Base-by-base conservation (phyloP, 2,113 vertebrate species). In the Cryptotis parvus region DNA sequence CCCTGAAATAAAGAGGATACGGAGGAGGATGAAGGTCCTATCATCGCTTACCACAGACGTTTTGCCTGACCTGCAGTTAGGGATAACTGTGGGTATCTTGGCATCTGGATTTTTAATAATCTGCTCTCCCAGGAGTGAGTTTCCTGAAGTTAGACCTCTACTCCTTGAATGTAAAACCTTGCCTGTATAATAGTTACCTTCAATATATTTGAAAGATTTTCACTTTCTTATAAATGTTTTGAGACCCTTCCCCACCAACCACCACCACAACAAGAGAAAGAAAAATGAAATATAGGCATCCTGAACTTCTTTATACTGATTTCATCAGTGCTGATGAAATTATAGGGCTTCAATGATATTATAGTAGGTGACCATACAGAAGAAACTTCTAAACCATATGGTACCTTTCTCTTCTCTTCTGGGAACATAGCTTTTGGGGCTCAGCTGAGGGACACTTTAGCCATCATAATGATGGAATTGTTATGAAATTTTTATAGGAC, bases 371-470 rank as follows among this genome's bases (percentile, higher is more conserved):
- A 12, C 14, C 33, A 3, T 1, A 16, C 0, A 26, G 24, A 69
- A 3, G 6, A 65, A 14, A 7, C 58, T 74, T 65, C 89, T 61
- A 80, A 43, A 65, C 1, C 43, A 10, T 22, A 6, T 20, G 11
- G 3, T 33, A 33, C 45, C 29, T 68, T 63, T 63, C 70, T 2
- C 8, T 9, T 1, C 15, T 75, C 24, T 15, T 49, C 9, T 83
- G 66, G n/a, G 72, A 2, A 1, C 11, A 70, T 1, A 43, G 29
- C 0, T 22, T 9, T 10, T 6, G 29, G 33, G 16, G 2, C 12
- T 78, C 15, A 33, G 61, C 52, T 43, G 58, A 91, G 55, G 6
- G 29, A 29, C 3, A 33, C 0, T 84, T 74, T 24, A 72, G n/a
- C n/a, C n/a, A n/a, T n/a, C n/a, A n/a, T n/a, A n/a, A n/a, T n/a